Evolutionary conservation across 2,797 vertebrate genomes (phyloP).

Genomic region (Sebastiscus tertius): DNA sequence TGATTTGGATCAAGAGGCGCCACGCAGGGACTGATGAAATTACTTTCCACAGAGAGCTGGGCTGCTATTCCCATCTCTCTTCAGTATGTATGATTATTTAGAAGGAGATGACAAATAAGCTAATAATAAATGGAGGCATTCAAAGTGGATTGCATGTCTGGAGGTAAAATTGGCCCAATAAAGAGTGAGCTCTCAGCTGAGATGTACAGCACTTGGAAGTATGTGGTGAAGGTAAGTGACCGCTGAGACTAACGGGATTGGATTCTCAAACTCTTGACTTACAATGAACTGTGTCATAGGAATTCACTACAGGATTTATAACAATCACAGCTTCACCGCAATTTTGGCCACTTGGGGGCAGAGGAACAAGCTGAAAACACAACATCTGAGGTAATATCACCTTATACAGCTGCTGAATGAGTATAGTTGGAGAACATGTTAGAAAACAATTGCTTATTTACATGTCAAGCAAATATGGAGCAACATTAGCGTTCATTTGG

Average conservation of each 20-base stretch:
- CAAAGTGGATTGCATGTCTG: conserved; percentile 41
- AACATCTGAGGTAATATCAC: neutral
- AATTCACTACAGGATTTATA: neutral
- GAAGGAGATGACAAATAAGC: conserved; percentile 22
- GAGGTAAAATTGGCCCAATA: conserved; percentile 49
- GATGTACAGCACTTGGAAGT: neutral
- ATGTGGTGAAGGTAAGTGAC: neutral
- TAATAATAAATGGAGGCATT: conserved; percentile 45
- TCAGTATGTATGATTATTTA: conserved; percentile 51
- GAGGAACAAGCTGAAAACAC: neutral
- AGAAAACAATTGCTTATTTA: neutral
- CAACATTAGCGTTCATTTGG: neutral
- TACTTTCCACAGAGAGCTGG: conserved; percentile 45
- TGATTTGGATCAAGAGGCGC: conserved; percentile 55
- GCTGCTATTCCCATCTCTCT: conserved; percentile 36
- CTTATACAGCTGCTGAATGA: neutral
- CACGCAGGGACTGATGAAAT: conserved; percentile 50
- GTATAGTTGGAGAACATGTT: neutral
- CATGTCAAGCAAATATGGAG: accelerated
- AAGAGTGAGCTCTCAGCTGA: conserved; percentile 8
- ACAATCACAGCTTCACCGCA: neutral
- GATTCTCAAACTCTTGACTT: neutral
- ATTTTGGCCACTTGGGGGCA: neutral
- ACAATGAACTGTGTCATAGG: neutral
- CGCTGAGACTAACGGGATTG: neutral